Conservation (phyloP, 2,888 invertebrate species). For the Eupithecia abbreviata region DNA sequence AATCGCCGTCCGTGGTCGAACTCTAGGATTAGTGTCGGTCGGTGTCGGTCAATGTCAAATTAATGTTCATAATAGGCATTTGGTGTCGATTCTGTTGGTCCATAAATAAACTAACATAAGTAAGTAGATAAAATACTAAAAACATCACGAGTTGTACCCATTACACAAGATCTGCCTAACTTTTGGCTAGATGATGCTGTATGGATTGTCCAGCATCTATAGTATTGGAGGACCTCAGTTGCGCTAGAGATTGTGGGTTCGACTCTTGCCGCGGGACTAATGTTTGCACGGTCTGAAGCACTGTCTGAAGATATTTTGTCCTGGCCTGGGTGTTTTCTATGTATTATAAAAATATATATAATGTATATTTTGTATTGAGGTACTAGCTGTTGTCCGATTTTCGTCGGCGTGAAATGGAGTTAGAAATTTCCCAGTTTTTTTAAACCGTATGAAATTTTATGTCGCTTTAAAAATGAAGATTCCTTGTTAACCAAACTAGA, state of each 20-base stretch:
- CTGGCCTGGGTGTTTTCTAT: too few relatives aligned
- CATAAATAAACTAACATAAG: neutral
- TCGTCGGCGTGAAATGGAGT: too few relatives aligned
- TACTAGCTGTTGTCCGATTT: too few relatives aligned
- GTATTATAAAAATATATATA: too few relatives aligned
- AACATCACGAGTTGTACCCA: neutral
- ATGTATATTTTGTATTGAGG: too few relatives aligned
- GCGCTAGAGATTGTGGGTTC: too few relatives aligned
- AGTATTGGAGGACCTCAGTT: neutral
- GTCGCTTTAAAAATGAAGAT: too few relatives aligned
- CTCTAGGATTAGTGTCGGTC: neutral
- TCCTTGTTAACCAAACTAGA: too few relatives aligned
- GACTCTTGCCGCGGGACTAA: too few relatives aligned
- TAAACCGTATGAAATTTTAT: too few relatives aligned
- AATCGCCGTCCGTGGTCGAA: neutral
- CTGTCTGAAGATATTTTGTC: neutral
- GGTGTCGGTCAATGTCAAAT: constrained; percentile 4
- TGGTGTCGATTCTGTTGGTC: neutral
- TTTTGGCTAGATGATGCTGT: neutral
- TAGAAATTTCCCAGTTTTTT: neutral
- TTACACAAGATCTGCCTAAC: neutral
- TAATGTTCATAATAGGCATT: neutral
- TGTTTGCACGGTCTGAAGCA: neutral
- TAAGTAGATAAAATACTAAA: neutral
- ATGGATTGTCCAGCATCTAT: neutral